Base-by-base conservation (phyloP, 2,113 vertebrate genomes). In the Gopherus flavomarginatus region DNA sequence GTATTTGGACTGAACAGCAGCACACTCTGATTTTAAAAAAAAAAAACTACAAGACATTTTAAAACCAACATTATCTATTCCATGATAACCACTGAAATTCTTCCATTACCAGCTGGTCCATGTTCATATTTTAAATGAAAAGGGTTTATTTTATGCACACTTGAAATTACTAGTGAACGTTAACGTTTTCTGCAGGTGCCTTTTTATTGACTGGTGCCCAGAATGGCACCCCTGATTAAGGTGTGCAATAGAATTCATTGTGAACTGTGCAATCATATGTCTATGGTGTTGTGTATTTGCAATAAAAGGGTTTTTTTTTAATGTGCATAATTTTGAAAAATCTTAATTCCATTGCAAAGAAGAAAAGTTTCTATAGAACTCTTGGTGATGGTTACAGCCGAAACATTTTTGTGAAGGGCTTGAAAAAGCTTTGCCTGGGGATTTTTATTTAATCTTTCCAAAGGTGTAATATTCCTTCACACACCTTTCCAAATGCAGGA, bases 361-460 rank as follows among this genome's bases (percentile, higher is more conserved):
- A 62, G 27, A 35, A 52, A 13, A 0, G 0, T 13, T 9, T 1
- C 57, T 69, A 82, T 49, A 57, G 11, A 47, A 11, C 5, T 29
- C 8, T 14, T 80, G 17, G 6, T 54, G 31, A 2, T 44, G 17
- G 8, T 77, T 42, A 89, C 17, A 27, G 87, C 31, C 27, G 54
- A 88, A 88, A 47, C n/a, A 75, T 29, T 86, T 62, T 2, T 29
- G 24, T 56, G 65, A 89, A 92, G 38, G 31, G 2, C 31, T 77
- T 52, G 13, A 47, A 10, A 72, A n/a, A 50, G 2, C 44, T 69
- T 59, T 27, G 69, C 81, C 22, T 86, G 38, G 13, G 31, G 49
- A 42, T 47, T 92, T 90, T 89, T 86, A 52, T 86, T 88, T n/a
- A 54, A 44, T 65, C 31, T 89, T 50, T 82, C 27, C 26, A 49